Base-by-base conservation (phyloP, 2,113 vertebrate genomes). In the Falco punctatus region DNA sequence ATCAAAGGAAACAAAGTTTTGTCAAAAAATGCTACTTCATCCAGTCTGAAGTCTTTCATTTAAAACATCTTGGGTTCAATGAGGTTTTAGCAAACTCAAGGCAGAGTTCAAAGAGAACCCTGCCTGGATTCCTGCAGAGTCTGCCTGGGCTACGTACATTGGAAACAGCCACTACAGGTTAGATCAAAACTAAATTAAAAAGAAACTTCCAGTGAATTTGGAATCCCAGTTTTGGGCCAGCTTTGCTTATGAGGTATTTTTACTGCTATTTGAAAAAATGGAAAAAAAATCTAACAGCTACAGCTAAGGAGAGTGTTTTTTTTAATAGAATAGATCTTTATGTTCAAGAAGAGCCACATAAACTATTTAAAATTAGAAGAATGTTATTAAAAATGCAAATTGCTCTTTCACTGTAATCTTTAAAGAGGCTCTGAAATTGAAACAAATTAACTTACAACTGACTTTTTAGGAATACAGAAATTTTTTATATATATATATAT, bases 41-140 rank as follows among this genome's bases (percentile, higher is more conserved):
- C 46, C 91, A 95, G 33, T 79, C 77, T 89, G 77, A 96, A 94
- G 89, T 84, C 61, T 94, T 96, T 96, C 96, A 97, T 94, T 97
- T 97, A 92, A 97, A 97, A 96, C 95, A 95, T 94, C 89, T 97
- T 96, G 77, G 86, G 26, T 80, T 96, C 86, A 92, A 92, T 86
- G 48, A 84, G 64, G 46, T 74, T 97, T 97, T 64, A 95, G 89
- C 51, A 92, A 96, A 91, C 44, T 78, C 48, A 91, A 94, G 77
- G 40, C 77, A 81, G 81, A 96, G 94, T 96, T 97, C 96, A 97
- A 97, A 97, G 95, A 89, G 86, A 96, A 64, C 65, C 28, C 65
- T 87, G 83, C 69, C 48, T 94, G 96, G 86, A 81, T 94, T 95
- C 95, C 94, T 89, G 95, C 94, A 81, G 95, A 81, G 94, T 84